These are phyloP conservation scores for Chrysemys picta DNA, from an alignment of 2,113 vertebrate species.

Conservation along the genomic window DNA sequence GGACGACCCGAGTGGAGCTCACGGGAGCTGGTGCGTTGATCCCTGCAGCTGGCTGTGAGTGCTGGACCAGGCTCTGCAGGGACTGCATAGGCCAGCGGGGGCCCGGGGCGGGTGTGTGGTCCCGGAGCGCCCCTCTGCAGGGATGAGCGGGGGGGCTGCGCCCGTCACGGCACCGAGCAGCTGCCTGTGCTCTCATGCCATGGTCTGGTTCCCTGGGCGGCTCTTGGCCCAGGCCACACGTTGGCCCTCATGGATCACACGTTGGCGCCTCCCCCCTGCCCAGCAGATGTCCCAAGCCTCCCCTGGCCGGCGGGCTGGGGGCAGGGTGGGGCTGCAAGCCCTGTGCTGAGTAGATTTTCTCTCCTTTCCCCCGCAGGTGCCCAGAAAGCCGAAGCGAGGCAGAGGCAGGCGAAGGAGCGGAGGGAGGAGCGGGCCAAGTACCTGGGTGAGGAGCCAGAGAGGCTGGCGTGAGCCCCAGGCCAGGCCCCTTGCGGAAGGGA, in stretches of 20 bases:
- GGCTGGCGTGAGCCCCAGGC: rapidly evolving
- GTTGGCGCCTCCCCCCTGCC: not conserved
- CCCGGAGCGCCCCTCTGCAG: not conserved
- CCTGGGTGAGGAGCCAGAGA: conserved; percentile 85
- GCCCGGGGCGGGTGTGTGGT: not conserved
- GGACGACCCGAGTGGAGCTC: not conserved
- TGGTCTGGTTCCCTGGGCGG: not conserved
- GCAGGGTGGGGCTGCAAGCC: not conserved
- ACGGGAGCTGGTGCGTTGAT: too few species aligned
- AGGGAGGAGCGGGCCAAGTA: conserved; percentile 94
- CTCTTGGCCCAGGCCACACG: not conserved
- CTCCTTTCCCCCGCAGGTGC: conserved; percentile 77
- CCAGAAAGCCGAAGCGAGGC: conserved; percentile 91
- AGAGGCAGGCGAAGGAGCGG: conserved; percentile 92
- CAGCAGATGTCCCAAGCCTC: not conserved
- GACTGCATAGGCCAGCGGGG: not conserved
- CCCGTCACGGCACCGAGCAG: not conserved
- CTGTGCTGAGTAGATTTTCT: not conserved
- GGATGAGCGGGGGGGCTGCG: not conserved
- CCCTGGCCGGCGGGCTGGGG: not conserved
- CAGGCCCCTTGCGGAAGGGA: rapidly evolving
- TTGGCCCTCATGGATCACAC: not conserved
- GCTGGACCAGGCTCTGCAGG: not conserved
- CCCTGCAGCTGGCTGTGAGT: not conserved
- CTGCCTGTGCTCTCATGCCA: not conserved